Base-by-base conservation (phyloP, 2,797 vertebrate genomes). In the Phataginus tricuspis region DNA sequence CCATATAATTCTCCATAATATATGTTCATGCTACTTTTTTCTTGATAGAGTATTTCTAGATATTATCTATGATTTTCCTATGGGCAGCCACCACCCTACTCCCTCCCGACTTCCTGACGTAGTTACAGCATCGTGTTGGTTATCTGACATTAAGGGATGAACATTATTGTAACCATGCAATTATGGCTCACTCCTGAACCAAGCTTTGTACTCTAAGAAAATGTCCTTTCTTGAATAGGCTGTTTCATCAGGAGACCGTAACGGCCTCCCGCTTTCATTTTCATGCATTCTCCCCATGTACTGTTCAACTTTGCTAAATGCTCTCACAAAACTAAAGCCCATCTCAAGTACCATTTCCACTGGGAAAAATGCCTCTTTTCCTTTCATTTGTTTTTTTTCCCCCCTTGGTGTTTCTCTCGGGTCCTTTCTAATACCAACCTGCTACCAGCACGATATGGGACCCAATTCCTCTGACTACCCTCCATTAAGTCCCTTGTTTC, bases 51-150 rank as follows among this genome's bases (percentile, higher is more conserved):
- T 31, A 13, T 39, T 68, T 69, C 51, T 2, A 13, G 66, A 23
- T 14, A 4, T 21, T 3, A 51, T 14, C 10, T n/a, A 37, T 4
- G 49, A 55, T 23, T 25, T 10, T 7, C 9, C 16, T 5, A 25
- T 2, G 11, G 42, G 34, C 18, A 14, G 13, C 51, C 0, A 49
- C 2, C 15, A 49, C 1, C 4, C 1, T 4, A 4, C n/a, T 34
- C 7, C 14, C 2, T 45, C 8, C 1, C 0, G 18, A 31, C 3
- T 12, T 18, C 18, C 9, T 15, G 15, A 0, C 0, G 27, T 0
- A 21, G 3, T 9, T 25, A 15, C 45, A 0, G 1, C 4, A 1
- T 18, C 27, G 2, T n/a, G 1, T 13, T 10, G 21, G 1, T 9
- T 3, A 0, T 0, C 18, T 8, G 5, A 0, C 15, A 19, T 19